Percentiles rank a stretch among this genome's conserved stretches.
Evolutionary conservation across 1,140 invertebrate genomes (phyloP).

Genomic region (Panagrolaimus sp.): DNA sequence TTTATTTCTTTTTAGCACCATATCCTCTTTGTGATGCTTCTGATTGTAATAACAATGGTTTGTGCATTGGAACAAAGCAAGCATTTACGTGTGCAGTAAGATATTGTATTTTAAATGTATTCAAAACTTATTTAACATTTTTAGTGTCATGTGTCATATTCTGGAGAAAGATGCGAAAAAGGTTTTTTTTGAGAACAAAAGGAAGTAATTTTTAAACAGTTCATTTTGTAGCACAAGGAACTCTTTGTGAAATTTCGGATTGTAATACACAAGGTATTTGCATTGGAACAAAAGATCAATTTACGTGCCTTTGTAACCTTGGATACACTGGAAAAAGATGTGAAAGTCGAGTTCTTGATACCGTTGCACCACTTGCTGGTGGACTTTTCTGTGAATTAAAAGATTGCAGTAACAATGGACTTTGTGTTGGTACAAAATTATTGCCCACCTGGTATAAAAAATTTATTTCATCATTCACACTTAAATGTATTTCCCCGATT

Average conservation of each 20-base stretch:
- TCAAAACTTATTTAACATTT: too few species aligned
- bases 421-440: slow-evolving; percentile 34
- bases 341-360: slow-evolving; percentile 13
- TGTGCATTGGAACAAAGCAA: slow-evolving; percentile 11
- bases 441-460: slow-evolving; percentile 21
- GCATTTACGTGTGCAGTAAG: slow-evolving; percentile 7
- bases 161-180: slow-evolving; percentile 1
- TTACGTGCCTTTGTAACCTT: slow-evolving; percentile 32
- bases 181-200: background rate
- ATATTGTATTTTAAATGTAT: slow-evolving; percentile 6
- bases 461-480: too few species aligned
- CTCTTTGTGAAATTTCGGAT: slow-evolving; percentile 16
- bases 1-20: slow-evolving; percentile 1
- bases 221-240: background rate
- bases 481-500: too few species aligned
- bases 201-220: background rate
- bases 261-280: slow-evolving; percentile 39
- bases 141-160: too few species aligned
- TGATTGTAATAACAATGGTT: slow-evolving; percentile 14
- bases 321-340: slow-evolving; percentile 34
- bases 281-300: slow-evolving; percentile 31
- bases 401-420: slow-evolving; percentile 38
- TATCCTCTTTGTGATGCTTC: slow-evolving; percentile 34
- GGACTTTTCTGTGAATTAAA: slow-evolving; percentile 31
- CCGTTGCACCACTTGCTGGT: slow-evolving; percentile 21